Conservation (phyloP, 1,140 invertebrate species). For the Psix sp. region DNA sequence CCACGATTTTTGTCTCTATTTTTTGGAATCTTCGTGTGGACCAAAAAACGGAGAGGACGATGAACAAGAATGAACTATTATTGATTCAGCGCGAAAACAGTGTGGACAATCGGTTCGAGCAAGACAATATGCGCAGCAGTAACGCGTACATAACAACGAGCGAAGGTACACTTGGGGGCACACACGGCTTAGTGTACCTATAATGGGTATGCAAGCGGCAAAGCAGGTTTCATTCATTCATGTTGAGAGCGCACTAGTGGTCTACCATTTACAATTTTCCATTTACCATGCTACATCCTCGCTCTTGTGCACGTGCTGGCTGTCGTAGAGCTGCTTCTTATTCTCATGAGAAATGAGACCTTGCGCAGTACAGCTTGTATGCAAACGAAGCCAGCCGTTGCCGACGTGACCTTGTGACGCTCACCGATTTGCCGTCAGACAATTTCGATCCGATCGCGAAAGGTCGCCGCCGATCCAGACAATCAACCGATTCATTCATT, state of each 20-base stretch:
- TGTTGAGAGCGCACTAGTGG: slow-evolving; percentile 67
- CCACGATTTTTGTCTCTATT: no score
- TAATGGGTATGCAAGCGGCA: slow-evolving; percentile 74
- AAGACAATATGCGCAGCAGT: slow-evolving; percentile 18
- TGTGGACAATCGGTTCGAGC: not conserved
- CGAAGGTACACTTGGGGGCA: slow-evolving; percentile 41
- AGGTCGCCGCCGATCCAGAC: slow-evolving; percentile 28
- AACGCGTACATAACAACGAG: slow-evolving; percentile 22
- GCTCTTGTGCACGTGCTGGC: slow-evolving; percentile 58
- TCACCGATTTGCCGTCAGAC: slow-evolving; percentile 21
- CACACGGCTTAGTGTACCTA: slow-evolving; percentile 64
- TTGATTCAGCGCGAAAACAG: slow-evolving; percentile 1
- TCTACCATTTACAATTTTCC: slow-evolving; percentile 73
- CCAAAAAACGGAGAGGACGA: no score
- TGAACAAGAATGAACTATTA: no score
- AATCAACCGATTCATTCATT: slow-evolving; percentile 38
- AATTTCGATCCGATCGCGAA: slow-evolving; percentile 44
- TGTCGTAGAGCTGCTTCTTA: slow-evolving; percentile 49
- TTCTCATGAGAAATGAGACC: slow-evolving; percentile 60
- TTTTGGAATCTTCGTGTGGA: no score
- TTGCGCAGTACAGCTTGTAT: slow-evolving; percentile 40
- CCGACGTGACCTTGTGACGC: slow-evolving; percentile 52
- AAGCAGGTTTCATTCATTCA: slow-evolving; percentile 76
- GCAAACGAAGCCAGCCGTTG: slow-evolving; percentile 47
- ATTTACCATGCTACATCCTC: slow-evolving; percentile 68